Conservation (phyloP, 2,113 vertebrate species). For the Ammodytes marinus region DNA sequence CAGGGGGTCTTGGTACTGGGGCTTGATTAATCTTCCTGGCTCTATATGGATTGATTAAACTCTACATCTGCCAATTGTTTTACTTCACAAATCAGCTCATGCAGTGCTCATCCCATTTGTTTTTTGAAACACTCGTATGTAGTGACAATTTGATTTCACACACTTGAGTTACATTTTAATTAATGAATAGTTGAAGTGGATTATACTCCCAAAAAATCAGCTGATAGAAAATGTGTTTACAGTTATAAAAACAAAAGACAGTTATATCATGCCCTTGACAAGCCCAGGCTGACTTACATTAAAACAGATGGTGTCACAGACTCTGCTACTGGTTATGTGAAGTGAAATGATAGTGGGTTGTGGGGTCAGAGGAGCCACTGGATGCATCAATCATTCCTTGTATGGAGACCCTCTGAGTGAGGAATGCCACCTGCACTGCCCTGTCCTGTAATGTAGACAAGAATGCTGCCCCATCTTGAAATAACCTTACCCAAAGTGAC, state of each 20-base stretch:
- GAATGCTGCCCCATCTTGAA: conserved; percentile 73
- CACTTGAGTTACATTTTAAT: not conserved
- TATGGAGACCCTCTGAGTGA: conserved; percentile 63
- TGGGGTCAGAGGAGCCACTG: conserved; percentile 28
- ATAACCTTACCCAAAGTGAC: conserved; percentile 37
- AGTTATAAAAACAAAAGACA: not conserved
- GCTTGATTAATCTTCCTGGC: conserved; percentile 58
- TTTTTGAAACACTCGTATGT: not conserved
- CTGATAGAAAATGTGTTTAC: not conserved
- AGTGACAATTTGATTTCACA: not conserved
- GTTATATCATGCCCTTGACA: not conserved
- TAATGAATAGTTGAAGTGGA: not conserved
- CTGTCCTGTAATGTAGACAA: conserved; percentile 60
- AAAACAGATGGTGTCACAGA: not conserved
- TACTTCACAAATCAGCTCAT: conserved; percentile 60
- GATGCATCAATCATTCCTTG: conserved; percentile 55
- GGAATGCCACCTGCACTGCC: conserved; percentile 75
- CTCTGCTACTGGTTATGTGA: conserved; percentile 50
- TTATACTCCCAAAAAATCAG: not conserved
- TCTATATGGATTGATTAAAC: conserved; percentile 24
- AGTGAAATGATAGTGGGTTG: conserved; percentile 42
- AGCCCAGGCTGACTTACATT: not conserved
- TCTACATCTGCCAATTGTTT: conserved; percentile 41
- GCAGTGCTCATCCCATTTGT: not conserved
- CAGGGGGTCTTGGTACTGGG: conserved; percentile 69